Conservation (phyloP, 2,113 vertebrate species). For the Oncorhynchus gorbuscha region DNA sequence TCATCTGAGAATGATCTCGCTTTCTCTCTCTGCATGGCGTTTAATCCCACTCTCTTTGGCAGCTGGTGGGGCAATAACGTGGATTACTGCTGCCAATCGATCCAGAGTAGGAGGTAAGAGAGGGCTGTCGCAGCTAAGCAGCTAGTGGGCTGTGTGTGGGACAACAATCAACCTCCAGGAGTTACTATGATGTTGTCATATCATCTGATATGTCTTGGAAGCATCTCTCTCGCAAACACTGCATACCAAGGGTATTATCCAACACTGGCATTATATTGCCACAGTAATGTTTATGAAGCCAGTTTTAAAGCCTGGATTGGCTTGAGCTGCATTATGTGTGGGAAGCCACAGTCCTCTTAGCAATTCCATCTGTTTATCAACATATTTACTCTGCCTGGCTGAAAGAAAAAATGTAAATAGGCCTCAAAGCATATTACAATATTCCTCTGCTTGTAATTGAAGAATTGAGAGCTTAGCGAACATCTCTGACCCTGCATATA, state of each 20-base stretch:
- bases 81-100: constrained; percentile 17
- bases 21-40: neutral
- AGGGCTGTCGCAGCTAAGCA: constrained; percentile 11
- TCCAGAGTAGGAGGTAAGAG: constrained; percentile 13
- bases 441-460: constrained; percentile 22
- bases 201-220: neutral
- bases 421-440: constrained; percentile 4
- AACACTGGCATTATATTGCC: neutral
- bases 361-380: constrained; percentile 40
- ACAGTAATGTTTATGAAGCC: constrained; percentile 2
- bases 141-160: constrained; percentile 19
- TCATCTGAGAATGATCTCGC: neutral
- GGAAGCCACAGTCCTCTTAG: constrained; percentile 39
- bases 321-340: constrained; percentile 35
- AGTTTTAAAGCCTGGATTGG: constrained; percentile 17
- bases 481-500: constrained; percentile 22
- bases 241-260: neutral
- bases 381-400: constrained; percentile 14
- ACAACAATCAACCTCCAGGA: constrained; percentile 8
- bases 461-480: constrained; percentile 32
- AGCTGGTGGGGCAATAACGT: constrained; percentile 1
- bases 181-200: neutral
- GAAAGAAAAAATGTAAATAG: constrained; percentile 11
- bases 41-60: neutral
- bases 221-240: neutral